A percentile compares a stretch with the other conserved stretches of the same genome.
phyloP scores from a whole-genome alignment of 2,797 vertebrate genomes.

The Chelidonichthys spinosus region DNA sequence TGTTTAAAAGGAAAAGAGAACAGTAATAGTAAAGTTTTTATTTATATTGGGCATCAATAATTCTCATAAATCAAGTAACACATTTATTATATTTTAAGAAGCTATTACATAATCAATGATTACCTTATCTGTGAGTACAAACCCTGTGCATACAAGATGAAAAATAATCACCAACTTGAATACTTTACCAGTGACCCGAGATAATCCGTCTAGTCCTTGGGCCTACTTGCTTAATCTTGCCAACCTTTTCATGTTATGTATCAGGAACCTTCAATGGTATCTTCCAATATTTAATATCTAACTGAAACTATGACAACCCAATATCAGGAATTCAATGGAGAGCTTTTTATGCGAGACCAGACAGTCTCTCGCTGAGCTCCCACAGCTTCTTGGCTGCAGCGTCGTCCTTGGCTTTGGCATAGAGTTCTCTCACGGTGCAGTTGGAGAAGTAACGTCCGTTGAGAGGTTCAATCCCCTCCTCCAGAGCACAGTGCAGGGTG shows the following conservation, averaged over 20 bases:
- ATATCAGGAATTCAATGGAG: not conserved
- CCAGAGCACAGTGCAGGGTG: slow-evolving; percentile 77
- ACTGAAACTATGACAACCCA: not conserved
- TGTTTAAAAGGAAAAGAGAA: not conserved
- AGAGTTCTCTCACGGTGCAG: slow-evolving; percentile 67
- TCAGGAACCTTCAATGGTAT: not conserved
- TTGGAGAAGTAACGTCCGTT: slow-evolving; percentile 80
- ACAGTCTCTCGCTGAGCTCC: slow-evolving; percentile 81
- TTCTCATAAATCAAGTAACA: not conserved
- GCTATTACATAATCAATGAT: not conserved
- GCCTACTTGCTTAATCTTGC: not conserved
- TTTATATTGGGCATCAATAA: not conserved
- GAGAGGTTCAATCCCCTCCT: slow-evolving; percentile 74
- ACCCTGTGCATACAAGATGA: not conserved
- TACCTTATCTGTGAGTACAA: not conserved
- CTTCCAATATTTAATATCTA: not conserved
- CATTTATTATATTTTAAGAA: slow-evolving; percentile 5
- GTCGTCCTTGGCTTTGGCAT: slow-evolving; percentile 72
- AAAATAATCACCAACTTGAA: not conserved
- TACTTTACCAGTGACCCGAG: not conserved
- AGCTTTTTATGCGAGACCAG: slow-evolving; percentile 59
- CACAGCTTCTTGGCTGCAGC: slow-evolving; percentile 80
- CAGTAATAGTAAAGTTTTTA: not conserved
- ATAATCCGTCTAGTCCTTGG: not conserved
- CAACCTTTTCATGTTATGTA: not conserved